Base-by-base conservation (phyloP, 2,113 vertebrate genomes). In the Carlito syrichta region DNA sequence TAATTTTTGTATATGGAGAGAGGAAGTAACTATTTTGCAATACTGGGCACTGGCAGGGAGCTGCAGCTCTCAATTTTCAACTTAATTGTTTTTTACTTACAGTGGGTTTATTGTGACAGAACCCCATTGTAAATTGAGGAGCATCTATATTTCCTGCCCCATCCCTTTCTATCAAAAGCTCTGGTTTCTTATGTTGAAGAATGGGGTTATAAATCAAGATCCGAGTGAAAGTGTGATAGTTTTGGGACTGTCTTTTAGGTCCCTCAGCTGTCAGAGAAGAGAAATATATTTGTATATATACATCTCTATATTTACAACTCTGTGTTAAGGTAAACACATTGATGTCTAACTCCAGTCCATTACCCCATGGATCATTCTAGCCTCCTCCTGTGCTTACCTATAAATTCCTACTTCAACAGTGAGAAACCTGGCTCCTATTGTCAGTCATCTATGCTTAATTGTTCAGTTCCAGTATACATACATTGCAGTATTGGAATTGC, bases 131-230 rank as follows among this genome's bases (percentile, higher is more conserved):
- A 71, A 71, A 38, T 43, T 25, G 38, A 71, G 69, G 38, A 71
- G 11, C 69, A 71, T 71, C 69, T 71, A 11, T 71, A 71, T 71
- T 43, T 71, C 38, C 69, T 71, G 38, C 69, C 69, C 38, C 22
- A 58, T 19, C 0, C 56, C 56, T 27, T 56, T 58, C 40, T 78
- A 8, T 86, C 23, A 48, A 60, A 22, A 88, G 54, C 27, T 45
- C 10, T 54, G 20, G 35, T 40, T 94, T 56, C 48, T 77, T 48
- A 85, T 77, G 3, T 43, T 63, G 22, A 32, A 63, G 56, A 63
- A n/a, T 32, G 77, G 48, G 45, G 27, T 89, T 66, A 83, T 56
- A 89, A 89, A 66, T 45, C 56, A 89, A 27, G 48, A 63, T 76
- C 56, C 76, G 19, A 35, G n/a, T 69, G 17, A 89, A 66, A n/a